phyloP scores from a whole-genome alignment of 2,888 invertebrate species.

The Thera obeliscata region DNA sequence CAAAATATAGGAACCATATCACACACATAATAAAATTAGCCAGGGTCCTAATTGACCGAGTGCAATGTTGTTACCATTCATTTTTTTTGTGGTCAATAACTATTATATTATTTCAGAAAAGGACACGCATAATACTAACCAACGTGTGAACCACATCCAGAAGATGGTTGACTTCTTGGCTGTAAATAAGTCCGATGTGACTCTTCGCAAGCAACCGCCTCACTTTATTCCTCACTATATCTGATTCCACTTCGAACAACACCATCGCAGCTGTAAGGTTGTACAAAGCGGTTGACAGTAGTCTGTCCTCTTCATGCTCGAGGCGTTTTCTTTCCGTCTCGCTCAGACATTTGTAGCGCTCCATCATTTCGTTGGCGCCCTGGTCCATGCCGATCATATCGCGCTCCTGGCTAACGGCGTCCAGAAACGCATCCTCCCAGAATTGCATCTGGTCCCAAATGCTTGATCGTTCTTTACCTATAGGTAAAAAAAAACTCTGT shows the following conservation, averaged over 20 bases:
- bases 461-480: slow-evolving; percentile 91
- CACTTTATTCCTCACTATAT: slow-evolving; percentile 93
- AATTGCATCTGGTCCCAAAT: slow-evolving; percentile 99
- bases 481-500: slow-evolving; percentile 17
- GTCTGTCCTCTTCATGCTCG: slow-evolving; percentile 98
- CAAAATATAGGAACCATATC: too few relatives aligned
- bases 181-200: slow-evolving; percentile 98
- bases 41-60: too few relatives aligned
- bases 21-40: too few relatives aligned
- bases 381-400: slow-evolving; percentile 99
- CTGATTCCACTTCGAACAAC: slow-evolving; percentile 94
- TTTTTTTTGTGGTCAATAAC: too few relatives aligned
- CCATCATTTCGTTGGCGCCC: slow-evolving; percentile 99
- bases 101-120: too few relatives aligned
- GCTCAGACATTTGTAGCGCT: slow-evolving; percentile 96
- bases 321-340: slow-evolving; percentile 96
- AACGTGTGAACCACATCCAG: slow-evolving; percentile 97
- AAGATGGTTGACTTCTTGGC: slow-evolving; percentile 98
- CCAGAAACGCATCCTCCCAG: slow-evolving; percentile 99
- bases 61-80: too few relatives aligned
- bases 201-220: slow-evolving; percentile 98
- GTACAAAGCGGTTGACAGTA: slow-evolving; percentile 97
- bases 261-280: slow-evolving; percentile 98
- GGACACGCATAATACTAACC: slow-evolving; percentile 80
- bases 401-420: slow-evolving; percentile 98